Evolutionary conservation across 2,113 vertebrate species (phyloP).

Genomic region (Rhabdomys dilectus): DNA sequence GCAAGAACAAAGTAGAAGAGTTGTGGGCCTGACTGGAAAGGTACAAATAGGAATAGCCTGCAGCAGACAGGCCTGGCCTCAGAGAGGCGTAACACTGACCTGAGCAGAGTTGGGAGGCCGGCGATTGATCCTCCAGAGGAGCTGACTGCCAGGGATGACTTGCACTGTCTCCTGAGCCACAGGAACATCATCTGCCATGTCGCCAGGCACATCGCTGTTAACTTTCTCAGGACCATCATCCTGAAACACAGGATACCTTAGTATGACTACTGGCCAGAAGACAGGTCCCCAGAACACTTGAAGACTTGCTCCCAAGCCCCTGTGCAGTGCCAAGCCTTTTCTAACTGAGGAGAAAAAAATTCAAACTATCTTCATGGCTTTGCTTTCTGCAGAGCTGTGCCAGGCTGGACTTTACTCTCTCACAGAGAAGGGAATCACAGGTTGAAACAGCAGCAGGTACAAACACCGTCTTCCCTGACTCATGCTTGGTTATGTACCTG

Average conservation of each 20-base stretch:
- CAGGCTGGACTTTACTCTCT: too few relatives aligned
- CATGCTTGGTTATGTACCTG: neutral
- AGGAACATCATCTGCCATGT: constrained; percentile 93
- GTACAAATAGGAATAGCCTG: neutral
- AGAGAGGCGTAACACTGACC: constrained; percentile 83
- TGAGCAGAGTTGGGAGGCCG: constrained; percentile 93
- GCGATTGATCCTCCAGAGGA: constrained; percentile 96
- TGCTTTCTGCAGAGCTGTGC: fast-evolving
- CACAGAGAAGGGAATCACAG: neutral
- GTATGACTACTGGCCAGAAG: neutral
- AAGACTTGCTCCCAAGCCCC: neutral
- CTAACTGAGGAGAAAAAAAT: neutral
- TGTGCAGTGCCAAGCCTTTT: neutral
- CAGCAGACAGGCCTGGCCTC: neutral
- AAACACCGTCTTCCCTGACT: neutral
- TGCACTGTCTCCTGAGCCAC: constrained; percentile 95
- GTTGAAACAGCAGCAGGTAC: neutral
- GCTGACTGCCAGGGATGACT: constrained; percentile 95
- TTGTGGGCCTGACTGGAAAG: neutral
- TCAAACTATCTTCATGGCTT: neutral
- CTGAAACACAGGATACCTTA: constrained; percentile 73
- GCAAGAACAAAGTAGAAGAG: neutral
- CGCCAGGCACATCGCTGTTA: constrained; percentile 84
- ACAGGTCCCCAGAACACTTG: neutral
- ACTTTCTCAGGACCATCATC: constrained; percentile 87